Conservation (phyloP, 2,797 vertebrate species). For the Tangara arthus region DNA sequence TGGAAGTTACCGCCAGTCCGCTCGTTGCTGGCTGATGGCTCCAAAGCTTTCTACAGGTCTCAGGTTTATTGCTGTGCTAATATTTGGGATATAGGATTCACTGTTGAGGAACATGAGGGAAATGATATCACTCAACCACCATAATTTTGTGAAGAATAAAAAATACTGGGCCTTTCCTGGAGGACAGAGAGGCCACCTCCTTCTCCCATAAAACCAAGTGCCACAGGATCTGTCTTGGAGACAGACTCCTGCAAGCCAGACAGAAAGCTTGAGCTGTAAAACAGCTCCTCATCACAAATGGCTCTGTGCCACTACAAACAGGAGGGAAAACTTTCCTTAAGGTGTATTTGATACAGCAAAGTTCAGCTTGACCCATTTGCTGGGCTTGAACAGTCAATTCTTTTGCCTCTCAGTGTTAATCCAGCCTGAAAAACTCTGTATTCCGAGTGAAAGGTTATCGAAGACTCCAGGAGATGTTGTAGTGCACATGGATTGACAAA, state of each 20-base stretch:
- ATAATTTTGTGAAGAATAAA: not conserved
- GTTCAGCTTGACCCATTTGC: not conserved
- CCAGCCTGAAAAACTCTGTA: not conserved
- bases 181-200: not conserved
- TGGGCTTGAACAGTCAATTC: not conserved
- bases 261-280: not conserved
- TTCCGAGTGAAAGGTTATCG: not conserved
- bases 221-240: not conserved
- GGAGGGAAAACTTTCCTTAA: not conserved
- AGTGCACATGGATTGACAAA: not conserved
- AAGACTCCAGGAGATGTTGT: not conserved
- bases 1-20: not conserved
- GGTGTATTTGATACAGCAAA: not conserved
- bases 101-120: not conserved
- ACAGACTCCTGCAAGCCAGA: not conserved
- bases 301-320: not conserved
- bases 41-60: not conserved
- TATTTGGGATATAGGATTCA: not conserved
- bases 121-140: not conserved
- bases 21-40: rapidly evolving
- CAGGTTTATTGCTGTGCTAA: not conserved
- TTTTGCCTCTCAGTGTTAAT: not conserved
- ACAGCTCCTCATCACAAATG: not conserved
- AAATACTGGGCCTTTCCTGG: not conserved
- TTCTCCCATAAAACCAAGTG: not conserved